Conservation (phyloP, 2,888 invertebrate species). For the Clivina fossor region DNA sequence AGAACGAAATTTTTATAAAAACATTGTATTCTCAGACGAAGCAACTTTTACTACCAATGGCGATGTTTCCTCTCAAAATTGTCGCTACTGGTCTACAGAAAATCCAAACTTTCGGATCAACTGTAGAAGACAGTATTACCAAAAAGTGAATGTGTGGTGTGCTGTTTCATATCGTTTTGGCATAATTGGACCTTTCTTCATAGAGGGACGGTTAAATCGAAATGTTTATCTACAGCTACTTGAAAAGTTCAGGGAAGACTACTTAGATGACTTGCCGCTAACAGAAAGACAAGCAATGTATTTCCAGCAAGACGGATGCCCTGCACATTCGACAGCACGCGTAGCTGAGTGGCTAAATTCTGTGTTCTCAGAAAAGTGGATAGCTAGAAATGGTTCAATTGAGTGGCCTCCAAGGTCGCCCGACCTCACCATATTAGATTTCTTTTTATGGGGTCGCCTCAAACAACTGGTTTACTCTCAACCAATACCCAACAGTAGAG, state of each 20-base stretch:
- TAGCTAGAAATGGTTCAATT: too few relatives aligned
- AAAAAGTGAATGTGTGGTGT: constrained; percentile 1
- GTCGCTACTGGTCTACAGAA: neutral
- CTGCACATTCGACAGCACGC: constrained; percentile 1
- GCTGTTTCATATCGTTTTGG: constrained; percentile 1
- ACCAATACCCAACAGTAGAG: too few relatives aligned
- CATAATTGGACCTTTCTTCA: neutral
- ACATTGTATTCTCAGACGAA: neutral
- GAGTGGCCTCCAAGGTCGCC: too few relatives aligned
- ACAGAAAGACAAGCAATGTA: neutral
- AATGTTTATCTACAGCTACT: neutral
- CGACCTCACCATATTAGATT: too few relatives aligned
- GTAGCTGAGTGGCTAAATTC: neutral
- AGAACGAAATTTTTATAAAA: neutral
- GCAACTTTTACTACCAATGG: neutral
- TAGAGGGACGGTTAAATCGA: constrained; percentile 2
- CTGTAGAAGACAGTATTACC: neutral
- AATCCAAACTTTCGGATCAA: constrained; percentile 1
- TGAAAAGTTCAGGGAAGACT: neutral
- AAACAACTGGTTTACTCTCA: too few relatives aligned
- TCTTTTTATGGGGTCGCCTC: too few relatives aligned
- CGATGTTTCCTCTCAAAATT: neutral
- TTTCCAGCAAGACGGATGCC: constrained; percentile 1
- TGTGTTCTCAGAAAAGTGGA: too few relatives aligned
- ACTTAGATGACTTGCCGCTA: neutral